Evolutionary conservation across 2,888 invertebrate genomes (phyloP), one percentile per base, ranked within the genome.

Genomic region (Clunio marinus): DNA sequence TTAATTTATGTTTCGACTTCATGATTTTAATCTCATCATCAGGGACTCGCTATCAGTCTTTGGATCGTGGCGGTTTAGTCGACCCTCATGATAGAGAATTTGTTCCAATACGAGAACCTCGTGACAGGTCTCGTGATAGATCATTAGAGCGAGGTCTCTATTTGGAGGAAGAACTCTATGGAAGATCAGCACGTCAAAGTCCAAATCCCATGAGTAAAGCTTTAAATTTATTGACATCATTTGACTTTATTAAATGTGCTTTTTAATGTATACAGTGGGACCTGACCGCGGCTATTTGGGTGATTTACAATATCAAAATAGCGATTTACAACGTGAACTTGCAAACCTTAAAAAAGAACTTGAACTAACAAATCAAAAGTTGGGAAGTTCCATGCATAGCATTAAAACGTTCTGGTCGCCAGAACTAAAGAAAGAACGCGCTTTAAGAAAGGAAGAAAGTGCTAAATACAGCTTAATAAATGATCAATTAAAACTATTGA

Each of bases 361-460:
- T 76, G 96, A 96, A 83, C 83, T 95, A 77, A 95, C 96, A 72
- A 96, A 96, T 80, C 96, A 97, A 82, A 98, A 98, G 81, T 85
- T 98, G 74, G 94, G 95, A 78, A 96, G 96, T 77, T 94, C 93
- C 75, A 99, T 99, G 97, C 97, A 98, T 82, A 96, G 96, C 81
- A 99, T 99, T 80, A 98, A 98, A 83, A 98, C 97, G 69, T 99
- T 99, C 82, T 99, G 99, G 99, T 96, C 96, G 77, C 99, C 99
- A 20, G 99, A 99, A 82, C 83, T 99, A 79, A 99, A 99, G 83
- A 96, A 97, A 81, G 98, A 99, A 81, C 83, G 98, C 72, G 94
- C 96, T 65, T 79, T 97, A 74, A 84, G 98, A 73, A 98, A 98
- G 78, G 98, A 99, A 80, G 98, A 99, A 81, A 93, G 93, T 78